Conservation (phyloP, 2,888 invertebrate species). For the Drosophila picticornis region DNA sequence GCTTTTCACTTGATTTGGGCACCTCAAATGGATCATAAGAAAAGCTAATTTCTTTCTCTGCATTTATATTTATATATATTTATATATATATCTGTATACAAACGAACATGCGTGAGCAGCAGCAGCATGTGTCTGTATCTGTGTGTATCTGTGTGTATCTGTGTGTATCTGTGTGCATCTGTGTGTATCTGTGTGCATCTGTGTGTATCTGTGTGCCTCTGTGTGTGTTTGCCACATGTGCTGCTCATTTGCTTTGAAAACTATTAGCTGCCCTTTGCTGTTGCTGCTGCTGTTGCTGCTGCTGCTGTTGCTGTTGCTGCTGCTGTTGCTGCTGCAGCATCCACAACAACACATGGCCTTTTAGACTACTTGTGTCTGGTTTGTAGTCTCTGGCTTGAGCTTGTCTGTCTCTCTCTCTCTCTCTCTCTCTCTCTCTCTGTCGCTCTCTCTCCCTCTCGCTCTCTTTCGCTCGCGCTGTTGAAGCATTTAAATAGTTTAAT, state of each 20-base stretch:
- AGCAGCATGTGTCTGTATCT: constrained; percentile 1
- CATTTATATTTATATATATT: constrained; percentile 8
- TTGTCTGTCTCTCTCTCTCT: constrained; percentile 11
- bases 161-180: too few species aligned
- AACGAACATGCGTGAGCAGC: constrained; percentile 24
- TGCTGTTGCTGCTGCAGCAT: constrained; percentile 27
- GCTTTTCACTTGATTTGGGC: accelerated
- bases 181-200: constrained; percentile 20
- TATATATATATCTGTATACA: constrained; percentile 9
- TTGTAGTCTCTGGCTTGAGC: constrained; percentile 48
- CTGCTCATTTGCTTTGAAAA: constrained; percentile 78
- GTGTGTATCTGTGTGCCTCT: constrained; percentile 29
- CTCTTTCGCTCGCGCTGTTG: constrained; percentile 3
- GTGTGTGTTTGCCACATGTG: constrained; percentile 74
- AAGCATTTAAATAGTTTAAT: constrained; percentile 79
- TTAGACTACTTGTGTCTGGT: constrained; percentile 49
- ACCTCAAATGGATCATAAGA: not conserved
- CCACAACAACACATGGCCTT: constrained; percentile 72
- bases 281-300: constrained; percentile 12
- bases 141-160: constrained; percentile 30
- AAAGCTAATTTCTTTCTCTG: not conserved
- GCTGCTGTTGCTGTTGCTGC: not conserved
- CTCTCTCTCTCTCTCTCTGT: constrained; percentile 17
- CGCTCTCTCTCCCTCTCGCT: constrained; percentile 16
- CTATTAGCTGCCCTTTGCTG: constrained; percentile 73